A percentile compares a stretch with the other conserved stretches of the same genome.
Conservation (phyloP, 2,888 invertebrate species). For the Keiferia lycopersicella region DNA sequence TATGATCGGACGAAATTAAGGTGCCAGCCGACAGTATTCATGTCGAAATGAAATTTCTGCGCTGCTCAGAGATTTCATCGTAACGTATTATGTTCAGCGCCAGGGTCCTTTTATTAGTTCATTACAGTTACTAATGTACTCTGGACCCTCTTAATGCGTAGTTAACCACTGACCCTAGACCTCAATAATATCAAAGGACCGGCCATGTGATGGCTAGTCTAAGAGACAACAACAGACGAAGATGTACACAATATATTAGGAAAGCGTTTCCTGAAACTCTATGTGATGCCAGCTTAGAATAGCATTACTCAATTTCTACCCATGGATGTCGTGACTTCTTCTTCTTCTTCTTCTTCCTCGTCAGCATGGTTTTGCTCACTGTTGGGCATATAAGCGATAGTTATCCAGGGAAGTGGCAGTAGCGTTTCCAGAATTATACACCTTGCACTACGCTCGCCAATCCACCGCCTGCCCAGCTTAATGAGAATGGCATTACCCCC, state of each 20-base stretch:
- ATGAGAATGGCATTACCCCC: too few relatives aligned
- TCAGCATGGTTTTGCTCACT: too few relatives aligned
- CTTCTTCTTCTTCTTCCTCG: too few relatives aligned
- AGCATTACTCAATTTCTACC: too few relatives aligned
- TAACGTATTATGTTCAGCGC: neutral
- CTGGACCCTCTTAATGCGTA: slow-evolving; percentile 6
- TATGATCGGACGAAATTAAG: too few relatives aligned
- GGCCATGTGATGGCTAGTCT: slow-evolving; percentile 4
- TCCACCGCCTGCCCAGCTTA: too few relatives aligned
- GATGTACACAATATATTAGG: neutral
- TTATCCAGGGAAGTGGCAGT: neutral
- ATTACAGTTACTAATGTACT: slow-evolving; percentile 9
- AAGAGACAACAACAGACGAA: neutral
- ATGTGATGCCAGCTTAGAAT: too few relatives aligned
- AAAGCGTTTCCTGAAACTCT: neutral
- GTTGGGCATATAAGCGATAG: neutral
- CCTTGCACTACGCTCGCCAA: too few relatives aligned
- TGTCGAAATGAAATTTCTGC: neutral
- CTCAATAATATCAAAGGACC: slow-evolving; percentile 3
- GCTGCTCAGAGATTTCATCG: neutral
- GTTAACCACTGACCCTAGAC: slow-evolving; percentile 6
- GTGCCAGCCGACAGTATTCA: neutral
- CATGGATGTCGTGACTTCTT: too few relatives aligned
- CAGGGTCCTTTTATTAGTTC: neutral
- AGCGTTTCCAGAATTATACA: too few relatives aligned